Conservation (phyloP, 2,888 invertebrate species). For the Hirtodrosophila cameraria region DNA sequence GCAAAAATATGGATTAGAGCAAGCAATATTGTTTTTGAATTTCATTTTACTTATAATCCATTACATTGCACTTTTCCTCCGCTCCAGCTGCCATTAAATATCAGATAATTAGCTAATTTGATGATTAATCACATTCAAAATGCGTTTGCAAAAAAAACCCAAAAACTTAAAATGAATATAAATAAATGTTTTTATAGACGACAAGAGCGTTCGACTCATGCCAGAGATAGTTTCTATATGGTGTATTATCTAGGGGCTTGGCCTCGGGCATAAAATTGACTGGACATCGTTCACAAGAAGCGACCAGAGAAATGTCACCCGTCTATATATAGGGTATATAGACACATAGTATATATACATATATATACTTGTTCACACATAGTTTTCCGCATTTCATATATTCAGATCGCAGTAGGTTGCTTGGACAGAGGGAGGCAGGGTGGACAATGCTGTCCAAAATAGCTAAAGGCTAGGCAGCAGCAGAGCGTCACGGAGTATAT, state of each 20-base stretch:
- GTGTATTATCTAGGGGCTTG: conserved; percentile 56
- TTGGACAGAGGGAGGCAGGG: conserved; percentile 33
- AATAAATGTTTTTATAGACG: conserved; percentile 50
- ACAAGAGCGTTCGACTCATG: conserved; percentile 31
- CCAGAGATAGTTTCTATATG: conserved; percentile 29
- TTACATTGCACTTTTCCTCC: neutral
- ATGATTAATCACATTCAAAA: conserved; percentile 52
- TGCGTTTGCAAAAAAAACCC: conserved; percentile 20
- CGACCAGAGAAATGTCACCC: conserved; percentile 67
- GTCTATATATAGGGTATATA: conserved; percentile 68
- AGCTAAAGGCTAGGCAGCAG: conserved; percentile 55
- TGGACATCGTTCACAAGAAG: conserved; percentile 69
- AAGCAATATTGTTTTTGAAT: neutral
- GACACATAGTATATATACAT: conserved; percentile 10
- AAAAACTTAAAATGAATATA: conserved; percentile 41
- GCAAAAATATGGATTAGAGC: no score
- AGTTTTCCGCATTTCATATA: conserved; percentile 75
- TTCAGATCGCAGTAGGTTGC: conserved; percentile 45
- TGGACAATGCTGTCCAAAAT: conserved; percentile 69
- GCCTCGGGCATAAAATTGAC: conserved; percentile 63
- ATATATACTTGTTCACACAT: conserved; percentile 65
- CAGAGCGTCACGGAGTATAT: conserved; percentile 17
- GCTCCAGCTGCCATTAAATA: conserved; percentile 50
- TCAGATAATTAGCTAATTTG: conserved; percentile 43
- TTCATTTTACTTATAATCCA: conserved; percentile 3